Percentiles rank a stretch among this genome's conserved stretches.
Conservation (phyloP, 2,888 invertebrate genomes). For the Cerceris ruficornis region DNA sequence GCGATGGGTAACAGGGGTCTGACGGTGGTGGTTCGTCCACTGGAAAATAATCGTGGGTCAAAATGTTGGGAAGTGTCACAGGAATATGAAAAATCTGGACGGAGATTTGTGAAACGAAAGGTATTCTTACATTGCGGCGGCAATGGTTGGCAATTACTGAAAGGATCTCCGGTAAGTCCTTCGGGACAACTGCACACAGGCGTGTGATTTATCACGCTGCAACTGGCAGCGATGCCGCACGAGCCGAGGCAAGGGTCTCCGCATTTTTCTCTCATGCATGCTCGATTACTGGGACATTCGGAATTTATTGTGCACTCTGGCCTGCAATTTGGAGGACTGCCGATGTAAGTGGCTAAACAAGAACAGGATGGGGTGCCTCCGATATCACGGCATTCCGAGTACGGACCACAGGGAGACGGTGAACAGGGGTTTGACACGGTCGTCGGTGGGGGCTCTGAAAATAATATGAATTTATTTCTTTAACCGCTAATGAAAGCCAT, state of each 20-base stretch:
- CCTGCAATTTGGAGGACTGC: conserved; percentile 86
- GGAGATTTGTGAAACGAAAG: neutral
- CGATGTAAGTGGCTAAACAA: conserved; percentile 81
- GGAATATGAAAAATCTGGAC: too few relatives aligned
- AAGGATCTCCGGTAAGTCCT: conserved; percentile 90
- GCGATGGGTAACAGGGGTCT: conserved; percentile 90
- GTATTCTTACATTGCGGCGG: conserved; percentile 73
- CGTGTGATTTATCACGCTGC: conserved; percentile 87
- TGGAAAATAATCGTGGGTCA: conserved; percentile 25
- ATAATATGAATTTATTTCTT: conserved; percentile 72
- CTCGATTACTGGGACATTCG: conserved; percentile 89
- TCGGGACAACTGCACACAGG: conserved; percentile 89
- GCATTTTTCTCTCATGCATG: conserved; percentile 90
- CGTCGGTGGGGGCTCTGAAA: conserved; percentile 83
- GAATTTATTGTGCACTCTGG: conserved; percentile 88
- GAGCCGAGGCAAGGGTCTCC: conserved; percentile 91
- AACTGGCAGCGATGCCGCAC: conserved; percentile 86
- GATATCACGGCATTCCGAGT: conserved; percentile 83
- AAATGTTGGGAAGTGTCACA: neutral
- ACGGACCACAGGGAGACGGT: conserved; percentile 85
- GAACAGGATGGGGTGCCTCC: conserved; percentile 83
- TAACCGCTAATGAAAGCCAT: neutral
- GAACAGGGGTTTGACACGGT: conserved; percentile 84
- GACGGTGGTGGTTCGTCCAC: conserved; percentile 33
- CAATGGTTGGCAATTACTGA: conserved; percentile 82